Conservation (phyloP, 30 jellyfish, hydroid and myxozoan genomes). For the Hydractinia symbiolongicarpus region DNA sequence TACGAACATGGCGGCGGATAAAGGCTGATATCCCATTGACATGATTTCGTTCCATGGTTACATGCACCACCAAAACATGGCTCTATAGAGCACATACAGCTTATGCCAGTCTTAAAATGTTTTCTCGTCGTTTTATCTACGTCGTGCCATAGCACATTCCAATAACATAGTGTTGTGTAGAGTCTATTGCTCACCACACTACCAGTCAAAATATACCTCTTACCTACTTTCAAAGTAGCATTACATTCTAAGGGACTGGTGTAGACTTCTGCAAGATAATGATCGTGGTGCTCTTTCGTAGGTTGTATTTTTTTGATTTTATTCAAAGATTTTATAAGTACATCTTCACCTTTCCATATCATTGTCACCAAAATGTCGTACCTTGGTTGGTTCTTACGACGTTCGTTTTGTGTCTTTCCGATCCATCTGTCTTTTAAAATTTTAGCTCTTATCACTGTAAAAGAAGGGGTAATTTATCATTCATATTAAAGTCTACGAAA, state of each 20-base stretch:
- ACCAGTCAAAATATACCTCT: background rate
- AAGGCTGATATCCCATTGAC: constrained; percentile 14
- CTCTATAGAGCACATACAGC: background rate
- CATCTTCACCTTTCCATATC: constrained; percentile 5
- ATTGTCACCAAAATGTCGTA: background rate
- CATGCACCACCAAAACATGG: constrained; percentile 18
- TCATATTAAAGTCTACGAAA: too few species aligned
- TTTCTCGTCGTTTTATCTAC: background rate
- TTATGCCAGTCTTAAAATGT: constrained; percentile 1
- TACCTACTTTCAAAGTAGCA: background rate
- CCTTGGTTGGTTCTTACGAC: background rate
- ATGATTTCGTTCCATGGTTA: background rate
- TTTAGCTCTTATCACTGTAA: constrained; percentile 6
- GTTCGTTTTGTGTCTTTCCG: background rate
- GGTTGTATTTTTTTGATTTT: background rate
- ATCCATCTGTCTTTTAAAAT: background rate
- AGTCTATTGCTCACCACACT: background rate
- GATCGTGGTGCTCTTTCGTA: background rate
- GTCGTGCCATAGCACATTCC: background rate
- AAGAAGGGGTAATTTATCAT: background rate
- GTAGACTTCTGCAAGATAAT: background rate
- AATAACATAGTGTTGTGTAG: background rate
- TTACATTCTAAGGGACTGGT: constrained; percentile 18
- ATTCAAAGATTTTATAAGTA: background rate
- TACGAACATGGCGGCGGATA: constrained; percentile 17